These are phyloP conservation scores for Leptinotarsa juncta DNA, from an alignment of 2,888 invertebrate species.

Conservation along the genomic window DNA sequence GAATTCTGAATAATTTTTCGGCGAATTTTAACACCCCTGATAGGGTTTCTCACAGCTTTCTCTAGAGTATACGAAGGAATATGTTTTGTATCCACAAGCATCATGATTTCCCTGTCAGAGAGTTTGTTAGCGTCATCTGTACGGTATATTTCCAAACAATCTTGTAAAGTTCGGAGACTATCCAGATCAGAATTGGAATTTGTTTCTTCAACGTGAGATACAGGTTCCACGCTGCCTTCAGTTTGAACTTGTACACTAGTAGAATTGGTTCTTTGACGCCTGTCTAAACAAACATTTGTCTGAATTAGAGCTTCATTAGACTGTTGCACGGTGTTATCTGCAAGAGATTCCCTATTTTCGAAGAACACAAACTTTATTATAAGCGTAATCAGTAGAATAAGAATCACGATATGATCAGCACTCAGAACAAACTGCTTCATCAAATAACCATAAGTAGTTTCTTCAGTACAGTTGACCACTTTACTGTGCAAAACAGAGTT, in stretches of 20 bases:
- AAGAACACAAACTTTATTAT: slow-evolving; percentile 92
- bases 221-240: slow-evolving; percentile 37
- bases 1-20: slow-evolving; percentile 73
- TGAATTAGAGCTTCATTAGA: slow-evolving; percentile 12
- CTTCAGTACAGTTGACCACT: slow-evolving; percentile 49
- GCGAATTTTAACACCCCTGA: slow-evolving; percentile 87
- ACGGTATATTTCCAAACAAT: slow-evolving; percentile 79
- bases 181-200: slow-evolving; percentile 39
- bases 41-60: slow-evolving; percentile 79
- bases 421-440: slow-evolving; percentile 71
- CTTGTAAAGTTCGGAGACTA: slow-evolving; percentile 66
- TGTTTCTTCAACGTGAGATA: slow-evolving; percentile 34
- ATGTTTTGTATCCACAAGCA: slow-evolving; percentile 82
- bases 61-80: slow-evolving; percentile 90
- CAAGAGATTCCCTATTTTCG: slow-evolving; percentile 72
- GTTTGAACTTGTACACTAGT: slow-evolving; percentile 55
- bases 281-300: slow-evolving; percentile 38
- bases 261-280: slow-evolving; percentile 46
- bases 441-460: slow-evolving; percentile 54
- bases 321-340: slow-evolving; percentile 33
- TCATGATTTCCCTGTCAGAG: slow-evolving; percentile 85
- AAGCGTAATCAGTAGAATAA: slow-evolving; percentile 84
- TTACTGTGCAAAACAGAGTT: slow-evolving; percentile 24
- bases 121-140: slow-evolving; percentile 75
- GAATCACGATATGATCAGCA: slow-evolving; percentile 89